These are phyloP conservation scores for Sebastolobus alascanus DNA, from an alignment of 2,797 vertebrate species.

Conservation along the genomic window DNA sequence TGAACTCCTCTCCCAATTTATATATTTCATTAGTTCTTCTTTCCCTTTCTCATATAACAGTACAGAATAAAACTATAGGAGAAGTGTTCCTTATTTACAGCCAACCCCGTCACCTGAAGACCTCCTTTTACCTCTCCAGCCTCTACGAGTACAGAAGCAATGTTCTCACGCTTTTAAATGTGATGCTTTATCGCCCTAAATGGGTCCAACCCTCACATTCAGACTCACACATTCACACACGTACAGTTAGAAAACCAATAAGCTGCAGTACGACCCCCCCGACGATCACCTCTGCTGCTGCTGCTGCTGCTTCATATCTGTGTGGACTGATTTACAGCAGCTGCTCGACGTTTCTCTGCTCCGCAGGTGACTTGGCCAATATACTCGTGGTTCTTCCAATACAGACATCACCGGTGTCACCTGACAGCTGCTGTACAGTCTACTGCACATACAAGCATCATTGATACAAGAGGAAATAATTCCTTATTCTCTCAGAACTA, in stretches of 20 bases:
- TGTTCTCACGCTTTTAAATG: slow-evolving; percentile 14
- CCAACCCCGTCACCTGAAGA: neutral
- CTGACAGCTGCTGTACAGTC: slow-evolving; percentile 26
- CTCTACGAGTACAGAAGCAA: neutral
- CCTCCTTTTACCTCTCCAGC: neutral
- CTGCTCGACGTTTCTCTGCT: slow-evolving; percentile 56
- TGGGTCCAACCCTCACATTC: slow-evolving; percentile 5
- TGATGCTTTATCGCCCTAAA: slow-evolving; percentile 22
- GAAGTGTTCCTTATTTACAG: slow-evolving; percentile 2
- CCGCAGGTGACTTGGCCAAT: slow-evolving; percentile 58
- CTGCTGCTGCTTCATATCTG: slow-evolving; percentile 52
- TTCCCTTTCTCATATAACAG: neutral
- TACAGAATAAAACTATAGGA: neutral
- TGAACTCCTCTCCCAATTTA: slow-evolving; percentile 10
- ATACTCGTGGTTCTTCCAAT: slow-evolving; percentile 13
- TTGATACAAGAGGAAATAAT: neutral
- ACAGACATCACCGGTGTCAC: slow-evolving; percentile 43
- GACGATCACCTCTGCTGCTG: slow-evolving; percentile 26
- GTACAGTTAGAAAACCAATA: slow-evolving; percentile 62
- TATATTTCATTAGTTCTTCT: slow-evolving; percentile 54
- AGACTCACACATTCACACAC: slow-evolving; percentile 14
- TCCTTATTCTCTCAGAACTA: too few species aligned
- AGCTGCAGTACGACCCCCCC: slow-evolving; percentile 50
- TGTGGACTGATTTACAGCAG: slow-evolving; percentile 58
- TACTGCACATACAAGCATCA: neutral